phyloP scores from a whole-genome alignment of 2,888 invertebrate species.

The Acleris sparsana region DNA sequence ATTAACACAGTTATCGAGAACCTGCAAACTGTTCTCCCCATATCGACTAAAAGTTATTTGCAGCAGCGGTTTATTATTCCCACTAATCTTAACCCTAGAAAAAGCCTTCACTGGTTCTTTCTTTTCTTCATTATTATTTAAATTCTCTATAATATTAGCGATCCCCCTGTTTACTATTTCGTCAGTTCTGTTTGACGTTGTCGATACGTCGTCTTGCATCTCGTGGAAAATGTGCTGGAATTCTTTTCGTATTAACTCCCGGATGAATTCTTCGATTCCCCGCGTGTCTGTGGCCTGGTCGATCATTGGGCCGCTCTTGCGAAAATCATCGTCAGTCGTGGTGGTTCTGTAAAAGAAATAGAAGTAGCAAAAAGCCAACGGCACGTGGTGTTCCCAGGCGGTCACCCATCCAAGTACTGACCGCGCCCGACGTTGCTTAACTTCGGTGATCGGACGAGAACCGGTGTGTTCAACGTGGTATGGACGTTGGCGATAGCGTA shows the following conservation, averaged over 20 bases:
- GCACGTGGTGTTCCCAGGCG: constrained; percentile 61
- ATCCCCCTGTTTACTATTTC: constrained; percentile 67
- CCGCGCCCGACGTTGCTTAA: constrained; percentile 49
- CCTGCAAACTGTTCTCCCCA: constrained; percentile 73
- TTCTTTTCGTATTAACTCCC: constrained; percentile 71
- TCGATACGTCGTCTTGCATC: constrained; percentile 57
- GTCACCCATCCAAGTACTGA: constrained; percentile 53
- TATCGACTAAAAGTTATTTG: constrained; percentile 71
- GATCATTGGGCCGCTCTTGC: constrained; percentile 50
- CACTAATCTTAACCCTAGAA: constrained; percentile 73
- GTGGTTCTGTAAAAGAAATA: constrained; percentile 40
- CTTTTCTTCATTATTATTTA: constrained; percentile 50
- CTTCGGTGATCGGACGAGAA: constrained; percentile 50
- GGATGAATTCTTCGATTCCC: constrained; percentile 73
- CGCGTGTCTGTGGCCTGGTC: constrained; percentile 73
- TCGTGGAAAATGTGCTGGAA: constrained; percentile 66
- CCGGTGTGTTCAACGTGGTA: constrained; percentile 60
- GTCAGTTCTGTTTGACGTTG: constrained; percentile 49
- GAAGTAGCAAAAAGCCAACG: constrained; percentile 49
- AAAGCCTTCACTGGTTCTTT: constrained; percentile 63
- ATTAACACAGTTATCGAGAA: constrained; percentile 73
- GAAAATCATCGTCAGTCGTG: constrained; percentile 39
- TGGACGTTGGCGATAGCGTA: constrained; percentile 44
- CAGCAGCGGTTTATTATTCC: constrained; percentile 73
- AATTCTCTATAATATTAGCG: constrained; percentile 63